Evolutionary conservation across 1,140 invertebrate genomes (phyloP).

Genomic region (Atopsyche davidsoni): DNA sequence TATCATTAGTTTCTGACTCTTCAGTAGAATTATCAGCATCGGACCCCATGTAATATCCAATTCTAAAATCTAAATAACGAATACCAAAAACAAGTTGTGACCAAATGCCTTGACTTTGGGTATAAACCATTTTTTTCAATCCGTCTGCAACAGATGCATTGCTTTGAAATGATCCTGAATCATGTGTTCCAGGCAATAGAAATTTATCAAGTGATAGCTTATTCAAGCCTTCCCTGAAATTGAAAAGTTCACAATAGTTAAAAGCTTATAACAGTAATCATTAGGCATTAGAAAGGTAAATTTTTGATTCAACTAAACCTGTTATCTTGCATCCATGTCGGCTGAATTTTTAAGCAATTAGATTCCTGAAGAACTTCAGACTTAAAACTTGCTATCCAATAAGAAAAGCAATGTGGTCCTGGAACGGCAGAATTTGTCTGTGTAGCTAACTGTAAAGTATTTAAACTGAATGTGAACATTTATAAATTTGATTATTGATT

Average conservation of each 20-base stretch:
- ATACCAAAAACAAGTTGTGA: slow-evolving; percentile 59
- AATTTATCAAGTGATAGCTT: slow-evolving; percentile 51
- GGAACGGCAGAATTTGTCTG: slow-evolving; percentile 30
- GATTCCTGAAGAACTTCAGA: slow-evolving; percentile 43
- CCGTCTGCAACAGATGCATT: slow-evolving; percentile 39
- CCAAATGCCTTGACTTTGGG: slow-evolving; percentile 59
- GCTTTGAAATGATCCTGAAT: slow-evolving; percentile 56
- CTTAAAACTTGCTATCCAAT: slow-evolving; percentile 50
- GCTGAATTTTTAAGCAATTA: slow-evolving; percentile 57
- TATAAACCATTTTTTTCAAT: slow-evolving; percentile 49
- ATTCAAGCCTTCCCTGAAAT: slow-evolving; percentile 45
- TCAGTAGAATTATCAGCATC: slow-evolving; percentile 5
- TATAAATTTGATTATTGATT: too few relatives aligned
- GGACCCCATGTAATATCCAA: slow-evolving; percentile 50
- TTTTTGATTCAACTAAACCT: slow-evolving; percentile 44
- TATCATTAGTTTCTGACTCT: slow-evolving; percentile 1
- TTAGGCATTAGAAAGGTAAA: slow-evolving; percentile 9
- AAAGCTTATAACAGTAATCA: neutral
- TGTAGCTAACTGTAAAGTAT: too few relatives aligned
- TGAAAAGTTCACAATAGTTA: slow-evolving; percentile 12
- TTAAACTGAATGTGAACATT: too few relatives aligned
- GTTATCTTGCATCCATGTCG: slow-evolving; percentile 62
- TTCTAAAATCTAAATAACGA: slow-evolving; percentile 58
- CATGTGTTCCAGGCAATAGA: slow-evolving; percentile 65
- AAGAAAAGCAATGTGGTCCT: slow-evolving; percentile 46